These are phyloP conservation scores for Pedionomus torquatus DNA, from an alignment of 2,113 vertebrate genomes.

Conservation along the genomic window DNA sequence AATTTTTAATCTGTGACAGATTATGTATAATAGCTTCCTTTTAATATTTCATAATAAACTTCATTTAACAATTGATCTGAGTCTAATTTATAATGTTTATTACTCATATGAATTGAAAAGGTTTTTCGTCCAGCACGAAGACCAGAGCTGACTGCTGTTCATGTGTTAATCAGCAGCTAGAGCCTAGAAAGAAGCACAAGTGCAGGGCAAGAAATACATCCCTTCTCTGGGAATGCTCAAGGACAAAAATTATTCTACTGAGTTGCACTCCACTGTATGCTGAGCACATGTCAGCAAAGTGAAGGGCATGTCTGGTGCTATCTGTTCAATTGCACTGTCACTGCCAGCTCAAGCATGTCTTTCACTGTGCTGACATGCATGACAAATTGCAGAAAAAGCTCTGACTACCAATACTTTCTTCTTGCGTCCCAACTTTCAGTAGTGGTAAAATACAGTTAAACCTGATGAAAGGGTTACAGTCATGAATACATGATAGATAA, in stretches of 20 bases:
- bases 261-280: background rate
- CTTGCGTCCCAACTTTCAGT: background rate
- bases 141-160: background rate
- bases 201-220: accelerated
- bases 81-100: constrained; percentile 30
- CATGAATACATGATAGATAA: background rate
- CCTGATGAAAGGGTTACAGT: background rate
- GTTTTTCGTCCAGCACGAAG: background rate
- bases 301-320: background rate
- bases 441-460: background rate
- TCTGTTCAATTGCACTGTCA: background rate
- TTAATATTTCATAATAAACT: constrained; percentile 54
- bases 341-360: constrained; percentile 2
- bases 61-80: constrained; percentile 51
- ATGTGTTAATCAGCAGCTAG: background rate
- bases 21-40: constrained; percentile 22
- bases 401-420: background rate
- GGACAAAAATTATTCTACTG: background rate
- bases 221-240: background rate
- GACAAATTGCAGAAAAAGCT: background rate
- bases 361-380: background rate
- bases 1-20: constrained; percentile 34
- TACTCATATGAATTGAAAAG: constrained; percentile 21
- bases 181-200: background rate
- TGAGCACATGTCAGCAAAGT: background rate